Evolutionary conservation across 1,140 invertebrate species (phyloP).

Genomic region (Diuraphis noxia): DNA sequence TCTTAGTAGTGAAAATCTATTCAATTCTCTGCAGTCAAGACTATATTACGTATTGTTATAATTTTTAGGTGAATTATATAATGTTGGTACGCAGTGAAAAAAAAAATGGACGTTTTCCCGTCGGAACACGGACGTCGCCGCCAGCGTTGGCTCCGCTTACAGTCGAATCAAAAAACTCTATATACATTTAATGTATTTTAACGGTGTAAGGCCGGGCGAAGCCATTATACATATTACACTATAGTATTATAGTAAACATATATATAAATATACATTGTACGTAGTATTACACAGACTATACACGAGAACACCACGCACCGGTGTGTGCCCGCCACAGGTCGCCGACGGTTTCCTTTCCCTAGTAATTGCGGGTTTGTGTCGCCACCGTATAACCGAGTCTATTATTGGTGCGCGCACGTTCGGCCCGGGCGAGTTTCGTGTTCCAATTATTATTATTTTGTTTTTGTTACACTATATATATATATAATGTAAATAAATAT

Average conservation of each 20-base stretch:
- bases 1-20: background rate
- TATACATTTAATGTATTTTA: background rate
- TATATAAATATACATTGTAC: background rate
- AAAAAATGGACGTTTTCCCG: conserved; percentile 39
- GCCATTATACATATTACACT: conserved; percentile 4
- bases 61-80: background rate
- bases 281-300: background rate
- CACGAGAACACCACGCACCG: background rate
- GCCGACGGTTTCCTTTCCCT: conserved; percentile 15
- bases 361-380: conserved; percentile 39
- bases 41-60: background rate
- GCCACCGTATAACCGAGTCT: background rate
- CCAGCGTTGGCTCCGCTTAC: background rate
- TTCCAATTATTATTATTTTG: conserved; percentile 35
- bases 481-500: background rate
- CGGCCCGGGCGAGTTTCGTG: conserved; percentile 12
- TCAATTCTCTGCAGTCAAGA: background rate
- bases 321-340: conserved; percentile 6
- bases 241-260: background rate
- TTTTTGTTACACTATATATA: background rate
- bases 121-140: background rate
- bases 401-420: conserved; percentile 31
- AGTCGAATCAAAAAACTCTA: conserved; percentile 23
- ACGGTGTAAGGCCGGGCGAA: conserved; percentile 2
- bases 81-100: background rate